Percentiles rank a stretch among this genome's conserved stretches.
Evolutionary conservation across 2,888 invertebrate genomes (phyloP).

Genomic region (Ommatoiulus sabulosus): DNA sequence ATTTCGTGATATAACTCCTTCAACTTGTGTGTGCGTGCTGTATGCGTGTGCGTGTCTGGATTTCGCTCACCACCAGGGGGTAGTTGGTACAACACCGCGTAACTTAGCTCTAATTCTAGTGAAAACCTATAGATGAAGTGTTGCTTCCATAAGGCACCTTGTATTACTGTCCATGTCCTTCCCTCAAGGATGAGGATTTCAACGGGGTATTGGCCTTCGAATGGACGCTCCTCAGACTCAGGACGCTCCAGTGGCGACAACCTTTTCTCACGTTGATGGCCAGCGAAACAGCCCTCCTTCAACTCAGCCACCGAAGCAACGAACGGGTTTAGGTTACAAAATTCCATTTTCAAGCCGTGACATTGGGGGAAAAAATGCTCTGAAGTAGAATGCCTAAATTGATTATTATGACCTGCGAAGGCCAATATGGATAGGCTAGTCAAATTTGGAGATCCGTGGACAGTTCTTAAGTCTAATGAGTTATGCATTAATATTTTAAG

Average conservation of each 20-base stretch:
- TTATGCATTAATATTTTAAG: no score
- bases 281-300: not conserved
- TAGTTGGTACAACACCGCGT: not conserved
- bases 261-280: not conserved
- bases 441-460: no score
- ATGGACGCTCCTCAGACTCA: not conserved
- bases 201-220: not conserved
- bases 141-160: constrained; percentile 4
- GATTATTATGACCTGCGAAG: no score
- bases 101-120: constrained; percentile 18
- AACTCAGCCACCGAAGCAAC: not conserved
- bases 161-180: not conserved
- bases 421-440: no score
- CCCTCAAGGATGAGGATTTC: not conserved
- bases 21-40: constrained; percentile 8
- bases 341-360: no score
- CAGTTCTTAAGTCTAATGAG: no score
- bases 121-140: constrained; percentile 8
- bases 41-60: constrained; percentile 15
- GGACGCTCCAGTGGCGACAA: not conserved
- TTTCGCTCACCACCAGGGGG: constrained; percentile 4
- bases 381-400: no score
- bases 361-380: not conserved
- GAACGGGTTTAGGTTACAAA: no score
- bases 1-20: not conserved